Percentiles rank a stretch among this genome's conserved stretches.
Evolutionary conservation across 2,888 invertebrate species (phyloP).

Genomic region (Oxyteleia sp.): DNA sequence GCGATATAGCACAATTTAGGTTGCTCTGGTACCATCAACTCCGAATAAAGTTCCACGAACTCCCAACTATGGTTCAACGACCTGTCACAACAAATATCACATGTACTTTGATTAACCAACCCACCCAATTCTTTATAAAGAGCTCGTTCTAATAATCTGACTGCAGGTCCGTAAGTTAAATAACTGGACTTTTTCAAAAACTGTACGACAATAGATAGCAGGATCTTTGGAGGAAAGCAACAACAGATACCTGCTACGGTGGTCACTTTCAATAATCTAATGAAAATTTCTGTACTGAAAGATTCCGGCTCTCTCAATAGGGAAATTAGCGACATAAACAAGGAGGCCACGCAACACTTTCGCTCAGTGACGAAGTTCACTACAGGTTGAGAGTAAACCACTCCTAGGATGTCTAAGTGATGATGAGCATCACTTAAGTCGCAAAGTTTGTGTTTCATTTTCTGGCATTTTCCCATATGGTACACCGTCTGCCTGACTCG

Average conservation of each 20-base stretch:
- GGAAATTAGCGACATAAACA: constrained; percentile 89
- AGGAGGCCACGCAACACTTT: constrained; percentile 89
- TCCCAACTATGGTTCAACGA: constrained; percentile 88
- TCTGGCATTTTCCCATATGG: constrained; percentile 89
- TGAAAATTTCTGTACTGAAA: constrained; percentile 86
- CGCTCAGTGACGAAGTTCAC: constrained; percentile 51
- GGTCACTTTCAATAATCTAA: constrained; percentile 89
- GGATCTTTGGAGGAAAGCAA: constrained; percentile 89
- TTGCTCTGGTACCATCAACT: constrained; percentile 89
- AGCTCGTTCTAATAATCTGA: constrained; percentile 89
- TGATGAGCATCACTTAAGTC: constrained; percentile 88
- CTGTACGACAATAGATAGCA: constrained; percentile 88
- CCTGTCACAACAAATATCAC: constrained; percentile 83
- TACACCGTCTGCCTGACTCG: constrained; percentile 89
- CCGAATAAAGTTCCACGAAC: constrained; percentile 89
- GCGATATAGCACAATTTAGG: constrained; percentile 89
- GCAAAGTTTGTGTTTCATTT: constrained; percentile 89
- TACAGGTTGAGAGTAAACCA: constrained; percentile 81
- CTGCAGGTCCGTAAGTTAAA: constrained; percentile 84
- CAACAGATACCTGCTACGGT: constrained; percentile 90
- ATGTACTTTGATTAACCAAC: constrained; percentile 83
- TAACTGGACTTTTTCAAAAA: constrained; percentile 86
- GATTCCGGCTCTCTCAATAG: constrained; percentile 88
- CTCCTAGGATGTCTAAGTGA: constrained; percentile 89
- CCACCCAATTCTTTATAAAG: constrained; percentile 90